These are phyloP conservation scores for Rattus norvegicus DNA, from an alignment of 2,113 vertebrate species.

Conservation along the genomic window DNA sequence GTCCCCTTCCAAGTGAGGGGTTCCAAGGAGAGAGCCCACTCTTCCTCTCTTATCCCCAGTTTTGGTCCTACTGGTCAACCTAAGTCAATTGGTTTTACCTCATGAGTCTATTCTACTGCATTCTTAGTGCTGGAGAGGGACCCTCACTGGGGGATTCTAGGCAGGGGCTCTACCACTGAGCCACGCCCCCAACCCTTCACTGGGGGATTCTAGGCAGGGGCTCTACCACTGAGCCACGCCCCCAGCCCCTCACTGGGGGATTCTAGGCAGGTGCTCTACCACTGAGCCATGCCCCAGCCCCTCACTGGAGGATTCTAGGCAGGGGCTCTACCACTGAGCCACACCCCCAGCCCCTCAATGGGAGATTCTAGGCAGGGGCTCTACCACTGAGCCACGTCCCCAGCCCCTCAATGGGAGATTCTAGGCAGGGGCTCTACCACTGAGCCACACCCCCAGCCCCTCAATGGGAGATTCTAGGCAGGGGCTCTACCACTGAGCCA, in stretches of 20 bases:
- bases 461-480: not conserved
- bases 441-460: not conserved
- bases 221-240: not conserved
- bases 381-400: not conserved
- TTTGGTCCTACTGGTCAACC: not conserved
- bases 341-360: not conserved
- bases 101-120: no score
- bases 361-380: not conserved
- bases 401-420: no score
- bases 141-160: no score
- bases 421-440: not conserved
- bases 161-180: not conserved
- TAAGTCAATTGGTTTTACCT: not conserved
- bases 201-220: not conserved
- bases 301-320: no score
- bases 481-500: not conserved
- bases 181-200: not conserved
- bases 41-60: not conserved
- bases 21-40: not conserved
- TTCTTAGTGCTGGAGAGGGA: not conserved
- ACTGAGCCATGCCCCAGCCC: no score
- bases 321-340: not conserved
- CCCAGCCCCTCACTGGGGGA: not conserved
- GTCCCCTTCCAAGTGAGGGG: not conserved
- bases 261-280: not conserved